Percentiles rank a stretch among this genome's conserved stretches.
phyloP scores from a whole-genome alignment of 2,113 vertebrate genomes.

The Alligator mississippiensis region DNA sequence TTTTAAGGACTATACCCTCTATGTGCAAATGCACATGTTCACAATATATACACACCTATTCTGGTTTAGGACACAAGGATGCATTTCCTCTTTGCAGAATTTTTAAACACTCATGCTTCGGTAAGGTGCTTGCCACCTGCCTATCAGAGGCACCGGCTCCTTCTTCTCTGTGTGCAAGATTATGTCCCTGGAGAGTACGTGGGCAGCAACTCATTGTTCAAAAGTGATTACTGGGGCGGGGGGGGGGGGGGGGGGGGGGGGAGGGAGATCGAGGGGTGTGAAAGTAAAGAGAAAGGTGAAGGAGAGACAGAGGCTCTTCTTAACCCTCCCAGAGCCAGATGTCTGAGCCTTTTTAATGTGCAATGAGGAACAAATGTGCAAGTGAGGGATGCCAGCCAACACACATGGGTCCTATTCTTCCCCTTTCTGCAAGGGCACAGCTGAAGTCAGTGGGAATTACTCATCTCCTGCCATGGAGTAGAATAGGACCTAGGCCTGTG shows the following conservation, averaged over 20 bases:
- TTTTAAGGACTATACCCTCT: background rate
- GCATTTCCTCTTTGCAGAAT: background rate
- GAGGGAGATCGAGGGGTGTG: too few species aligned
- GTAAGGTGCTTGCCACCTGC: background rate
- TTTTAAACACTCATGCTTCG: background rate
- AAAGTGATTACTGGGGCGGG: background rate
- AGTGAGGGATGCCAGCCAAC: background rate
- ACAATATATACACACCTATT: too few species aligned
- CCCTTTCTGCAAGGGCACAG: background rate
- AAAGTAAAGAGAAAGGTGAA: background rate
- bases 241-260: too few species aligned
- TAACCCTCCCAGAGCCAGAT: background rate
- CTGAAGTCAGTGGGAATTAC: background rate
- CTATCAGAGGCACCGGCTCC: background rate
- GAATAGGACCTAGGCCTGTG: background rate
- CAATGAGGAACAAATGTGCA: background rate
- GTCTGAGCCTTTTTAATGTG: background rate
- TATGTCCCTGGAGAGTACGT: background rate
- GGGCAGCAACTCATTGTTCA: background rate
- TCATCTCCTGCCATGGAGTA: background rate
- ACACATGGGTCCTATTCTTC: background rate
- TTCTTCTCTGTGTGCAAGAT: background rate
- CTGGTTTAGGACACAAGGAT: background rate
- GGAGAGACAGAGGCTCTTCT: background rate
- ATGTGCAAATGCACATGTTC: too few species aligned